phyloP scores from a whole-genome alignment of 2,888 invertebrate genomes.

The Temnothorax unifasciatus region DNA sequence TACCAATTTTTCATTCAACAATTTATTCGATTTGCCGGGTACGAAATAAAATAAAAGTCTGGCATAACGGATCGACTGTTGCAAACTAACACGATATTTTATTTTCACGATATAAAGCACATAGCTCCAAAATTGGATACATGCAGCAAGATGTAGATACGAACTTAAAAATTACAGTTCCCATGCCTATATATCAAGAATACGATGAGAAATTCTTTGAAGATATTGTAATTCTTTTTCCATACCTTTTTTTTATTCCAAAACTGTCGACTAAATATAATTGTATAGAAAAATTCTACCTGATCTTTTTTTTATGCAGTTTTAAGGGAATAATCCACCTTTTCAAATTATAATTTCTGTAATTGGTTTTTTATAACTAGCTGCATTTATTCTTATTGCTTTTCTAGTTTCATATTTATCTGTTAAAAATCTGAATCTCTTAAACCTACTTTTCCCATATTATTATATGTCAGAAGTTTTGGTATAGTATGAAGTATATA shows the following conservation, averaged over 20 bases:
- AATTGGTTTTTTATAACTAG: neutral
- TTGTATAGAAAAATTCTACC: neutral
- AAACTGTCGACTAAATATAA: neutral
- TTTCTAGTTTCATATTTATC: neutral
- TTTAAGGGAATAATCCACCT: neutral
- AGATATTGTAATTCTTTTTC: neutral
- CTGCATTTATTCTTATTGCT: neutral
- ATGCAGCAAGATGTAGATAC: conserved; percentile 8
- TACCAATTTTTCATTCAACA: conserved; percentile 57
- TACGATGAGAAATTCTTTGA: neutral
- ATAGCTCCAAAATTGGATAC: conserved; percentile 34
- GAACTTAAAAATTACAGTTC: conserved; percentile 6
- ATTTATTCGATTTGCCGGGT: conserved; percentile 45
- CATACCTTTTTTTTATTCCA: neutral
- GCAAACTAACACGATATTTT: conserved; percentile 38
- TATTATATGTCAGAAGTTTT: neutral
- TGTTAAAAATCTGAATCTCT: neutral
- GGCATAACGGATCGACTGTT: conserved; percentile 27
- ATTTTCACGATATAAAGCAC: conserved; percentile 42
- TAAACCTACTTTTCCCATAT: neutral
- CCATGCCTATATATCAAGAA: neutral
- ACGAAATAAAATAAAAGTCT: conserved; percentile 44
- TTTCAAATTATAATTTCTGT: neutral
- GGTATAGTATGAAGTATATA: neutral
- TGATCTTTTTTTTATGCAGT: neutral